These are phyloP conservation scores for Tortrix viridana DNA, from an alignment of 2,888 invertebrate species.

Conservation along the genomic window DNA sequence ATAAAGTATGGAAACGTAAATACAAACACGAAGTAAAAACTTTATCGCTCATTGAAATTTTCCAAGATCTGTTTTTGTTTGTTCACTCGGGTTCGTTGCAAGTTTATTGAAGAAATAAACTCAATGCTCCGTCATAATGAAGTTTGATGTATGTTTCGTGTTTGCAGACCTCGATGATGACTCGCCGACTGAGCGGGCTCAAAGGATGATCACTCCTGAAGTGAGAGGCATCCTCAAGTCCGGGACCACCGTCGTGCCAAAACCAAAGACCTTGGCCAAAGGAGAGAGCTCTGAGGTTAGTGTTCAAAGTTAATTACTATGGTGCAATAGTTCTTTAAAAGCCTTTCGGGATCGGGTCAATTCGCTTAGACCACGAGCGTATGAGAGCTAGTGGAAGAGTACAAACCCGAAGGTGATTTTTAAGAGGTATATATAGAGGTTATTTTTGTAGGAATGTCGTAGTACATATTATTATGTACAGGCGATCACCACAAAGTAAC, in stretches of 20 bases:
- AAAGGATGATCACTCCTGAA: constrained; percentile 81
- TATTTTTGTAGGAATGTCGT: too few species aligned
- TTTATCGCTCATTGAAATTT: constrained; percentile 16
- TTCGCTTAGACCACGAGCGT: too few species aligned
- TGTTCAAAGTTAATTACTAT: constrained; percentile 23
- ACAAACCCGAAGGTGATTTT: too few species aligned
- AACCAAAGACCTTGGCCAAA: constrained; percentile 69
- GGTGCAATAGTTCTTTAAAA: too few species aligned
- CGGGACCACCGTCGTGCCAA: constrained; percentile 75
- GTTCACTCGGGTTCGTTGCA: constrained; percentile 11
- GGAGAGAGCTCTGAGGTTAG: constrained; percentile 81
- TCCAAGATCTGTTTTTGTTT: constrained; percentile 22
- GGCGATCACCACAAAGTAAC: too few species aligned
- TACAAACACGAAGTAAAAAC: constrained; percentile 11
- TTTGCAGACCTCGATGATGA: constrained; percentile 74
- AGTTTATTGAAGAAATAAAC: constrained; percentile 7
- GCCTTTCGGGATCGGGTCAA: too few species aligned
- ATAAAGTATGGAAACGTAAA: constrained; percentile 11
- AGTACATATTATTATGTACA: too few species aligned
- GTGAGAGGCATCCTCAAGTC: constrained; percentile 83
- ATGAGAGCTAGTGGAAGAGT: too few species aligned
- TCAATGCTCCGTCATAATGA: neutral
- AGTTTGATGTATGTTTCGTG: constrained; percentile 25
- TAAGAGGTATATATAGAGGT: too few species aligned
- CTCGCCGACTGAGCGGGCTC: constrained; percentile 78